Base-by-base conservation (phyloP, 92 coral and sea anemone genomes). In the Heteractis magnifica region DNA sequence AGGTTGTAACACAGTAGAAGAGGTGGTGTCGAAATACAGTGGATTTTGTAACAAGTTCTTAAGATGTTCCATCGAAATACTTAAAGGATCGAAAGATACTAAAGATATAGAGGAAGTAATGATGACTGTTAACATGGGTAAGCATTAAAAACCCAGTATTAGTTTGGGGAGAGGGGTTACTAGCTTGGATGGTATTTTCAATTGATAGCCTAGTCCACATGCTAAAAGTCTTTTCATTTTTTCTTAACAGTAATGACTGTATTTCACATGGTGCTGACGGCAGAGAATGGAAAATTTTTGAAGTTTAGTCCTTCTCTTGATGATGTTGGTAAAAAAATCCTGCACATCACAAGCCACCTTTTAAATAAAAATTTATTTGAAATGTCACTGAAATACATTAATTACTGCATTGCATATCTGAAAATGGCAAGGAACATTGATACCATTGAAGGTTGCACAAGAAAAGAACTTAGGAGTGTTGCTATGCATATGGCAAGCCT, bases 61-160 rank as follows among this genome's bases (percentile, higher is more conserved):
- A 44, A 82, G 97, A 89, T 93, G 97, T 80, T 93, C 89, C 76
- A 85, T 93, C 49, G 94, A 92, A 79, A 77, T 90, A 49, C 85
- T 93, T 72, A 93, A 93, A 75, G 87, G 84, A 41, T 80, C 85
- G 52, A 89, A 85, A 76, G 88, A 88, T 41, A 85, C 81, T 49
- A 72, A 53, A 34, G 87, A 80, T 21, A 75, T 89, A 48, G 83
- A 80, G 53, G 91, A 89, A 56, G 20, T 93, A 51, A 85, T 94
- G 65, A 82, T 56, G 60, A 85, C 88, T 19, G 82, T 93, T 50
- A 85, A 87, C 56, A 83, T 92, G 82, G 94, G 97, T 93, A 68
- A 87, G 93, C 68, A 70, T 1, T 2, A 20, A 41, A 6, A 3
- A 13, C 19, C 71, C 70, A 10, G 58, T 13, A 52, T 21, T 15